Evolutionary conservation across 2,113 vertebrate species (phyloP).

Genomic region (Solenodon paradoxus): DNA sequence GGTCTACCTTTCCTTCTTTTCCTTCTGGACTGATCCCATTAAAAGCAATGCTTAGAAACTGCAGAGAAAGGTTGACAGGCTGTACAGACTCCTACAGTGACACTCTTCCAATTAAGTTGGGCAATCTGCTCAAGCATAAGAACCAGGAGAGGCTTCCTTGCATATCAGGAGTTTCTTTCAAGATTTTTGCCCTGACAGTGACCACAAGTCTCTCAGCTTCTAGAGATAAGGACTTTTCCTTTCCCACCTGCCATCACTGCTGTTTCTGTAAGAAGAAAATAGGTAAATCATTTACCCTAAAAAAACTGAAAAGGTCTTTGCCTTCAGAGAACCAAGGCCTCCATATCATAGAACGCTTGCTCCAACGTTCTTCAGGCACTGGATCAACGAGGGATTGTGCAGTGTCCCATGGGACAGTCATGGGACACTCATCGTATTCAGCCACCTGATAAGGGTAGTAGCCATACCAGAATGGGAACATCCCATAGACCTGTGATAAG

Average conservation of each 20-base stretch:
- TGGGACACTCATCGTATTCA: slow-evolving; percentile 48
- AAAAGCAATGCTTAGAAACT: not conserved
- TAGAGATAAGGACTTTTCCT: not conserved
- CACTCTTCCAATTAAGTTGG: not conserved
- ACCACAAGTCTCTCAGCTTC: not conserved
- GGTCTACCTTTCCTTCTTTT: not conserved
- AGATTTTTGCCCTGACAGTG: not conserved
- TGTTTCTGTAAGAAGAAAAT: not conserved
- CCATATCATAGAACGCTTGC: not conserved
- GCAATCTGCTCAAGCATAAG: not conserved
- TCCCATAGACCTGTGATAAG: slow-evolving; percentile 23
- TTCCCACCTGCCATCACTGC: not conserved
- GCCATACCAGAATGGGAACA: slow-evolving; percentile 48
- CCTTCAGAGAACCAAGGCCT: not conserved
- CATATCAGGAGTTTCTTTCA: not conserved
- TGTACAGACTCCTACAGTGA: not conserved
- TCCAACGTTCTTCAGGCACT: not conserved
- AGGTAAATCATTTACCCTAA: not conserved
- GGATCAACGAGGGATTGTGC: not conserved
- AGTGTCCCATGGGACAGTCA: not conserved
- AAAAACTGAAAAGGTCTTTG: slow-evolving; percentile 13
- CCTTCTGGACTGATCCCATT: not conserved
- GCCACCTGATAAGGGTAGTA: slow-evolving; percentile 40
- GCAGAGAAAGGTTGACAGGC: not conserved
- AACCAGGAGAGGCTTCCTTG: not conserved